These are phyloP conservation scores for Cyclophora punctaria DNA, from an alignment of 2,888 invertebrate genomes.

Conservation along the genomic window DNA sequence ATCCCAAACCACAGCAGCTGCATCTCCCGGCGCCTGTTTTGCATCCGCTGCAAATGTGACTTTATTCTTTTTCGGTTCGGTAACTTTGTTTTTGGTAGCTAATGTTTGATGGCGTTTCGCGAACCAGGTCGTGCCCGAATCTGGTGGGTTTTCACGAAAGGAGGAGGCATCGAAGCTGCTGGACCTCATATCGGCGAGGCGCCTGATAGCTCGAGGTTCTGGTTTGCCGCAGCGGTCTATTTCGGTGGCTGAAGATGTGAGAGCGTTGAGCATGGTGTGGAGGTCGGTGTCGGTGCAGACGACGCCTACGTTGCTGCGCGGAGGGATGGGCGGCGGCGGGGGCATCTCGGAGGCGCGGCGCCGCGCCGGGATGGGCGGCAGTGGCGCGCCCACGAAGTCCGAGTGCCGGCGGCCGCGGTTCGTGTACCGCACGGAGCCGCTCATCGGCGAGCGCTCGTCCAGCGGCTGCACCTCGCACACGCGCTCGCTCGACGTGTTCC, in stretches of 20 bases:
- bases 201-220: slow-evolving; percentile 69
- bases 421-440: slow-evolving; percentile 77
- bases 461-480: slow-evolving; percentile 89
- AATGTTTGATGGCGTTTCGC: slow-evolving; percentile 85
- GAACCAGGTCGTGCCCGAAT: slow-evolving; percentile 82
- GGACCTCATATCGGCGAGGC: slow-evolving; percentile 82
- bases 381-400: slow-evolving; percentile 78
- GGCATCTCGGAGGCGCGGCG: slow-evolving; percentile 86
- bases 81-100: slow-evolving; percentile 76
- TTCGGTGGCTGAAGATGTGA: slow-evolving; percentile 88
- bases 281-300: slow-evolving; percentile 89
- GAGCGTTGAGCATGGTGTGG: slow-evolving; percentile 83
- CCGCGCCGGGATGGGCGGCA: slow-evolving; percentile 76
- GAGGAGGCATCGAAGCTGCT: slow-evolving; percentile 90
- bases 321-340: slow-evolving; percentile 65
- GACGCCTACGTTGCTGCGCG: slow-evolving; percentile 74
- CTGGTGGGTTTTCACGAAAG: slow-evolving; percentile 67
- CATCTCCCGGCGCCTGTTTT: slow-evolving; percentile 72
- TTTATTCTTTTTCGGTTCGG: slow-evolving; percentile 64
- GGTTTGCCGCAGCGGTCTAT: slow-evolving; percentile 81
- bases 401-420: slow-evolving; percentile 80
- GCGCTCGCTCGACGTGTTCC: slow-evolving; percentile 86
- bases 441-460: slow-evolving; percentile 77
- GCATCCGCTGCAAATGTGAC: slow-evolving; percentile 78
- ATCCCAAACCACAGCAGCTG: slow-evolving; percentile 82